These are phyloP conservation scores for Zoanthus solanderi DNA, from an alignment of 92 coral and sea anemone species.

Conservation along the genomic window DNA sequence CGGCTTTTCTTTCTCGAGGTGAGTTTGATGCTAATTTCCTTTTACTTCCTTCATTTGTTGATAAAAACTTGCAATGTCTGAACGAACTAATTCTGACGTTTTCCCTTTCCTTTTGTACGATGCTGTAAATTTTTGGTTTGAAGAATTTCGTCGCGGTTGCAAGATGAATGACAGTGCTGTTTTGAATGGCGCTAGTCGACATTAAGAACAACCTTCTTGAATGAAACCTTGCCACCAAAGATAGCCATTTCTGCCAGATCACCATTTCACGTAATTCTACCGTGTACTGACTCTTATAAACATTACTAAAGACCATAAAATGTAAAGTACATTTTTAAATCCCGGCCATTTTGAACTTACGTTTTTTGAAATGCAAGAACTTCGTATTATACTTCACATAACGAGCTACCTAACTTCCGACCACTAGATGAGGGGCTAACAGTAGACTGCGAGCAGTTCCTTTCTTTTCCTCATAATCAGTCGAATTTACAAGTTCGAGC, in stretches of 20 bases:
- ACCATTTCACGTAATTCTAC: neutral
- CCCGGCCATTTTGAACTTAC: too few species aligned
- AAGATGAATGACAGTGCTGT: neutral
- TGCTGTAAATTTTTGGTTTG: neutral
- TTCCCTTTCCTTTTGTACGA: neutral
- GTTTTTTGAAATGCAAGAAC: too few species aligned
- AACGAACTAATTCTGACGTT: neutral
- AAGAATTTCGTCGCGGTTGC: neutral
- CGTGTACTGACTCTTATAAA: neutral
- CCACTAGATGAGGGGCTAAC: too few species aligned
- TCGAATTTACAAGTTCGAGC: too few species aligned
- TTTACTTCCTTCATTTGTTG: neutral
- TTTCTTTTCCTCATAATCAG: too few species aligned
- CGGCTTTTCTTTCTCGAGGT: conserved; percentile 7
- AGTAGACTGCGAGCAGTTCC: too few species aligned
- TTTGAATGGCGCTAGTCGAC: conserved; percentile 1
- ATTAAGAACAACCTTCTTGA: neutral
- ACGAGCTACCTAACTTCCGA: too few species aligned
- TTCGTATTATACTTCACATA: too few species aligned
- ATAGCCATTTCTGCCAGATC: neutral
- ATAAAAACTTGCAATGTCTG: neutral
- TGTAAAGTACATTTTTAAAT: neutral
- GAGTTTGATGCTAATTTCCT: neutral
- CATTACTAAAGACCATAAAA: neutral
- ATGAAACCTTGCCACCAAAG: neutral